Percentiles rank a stretch among this genome's conserved stretches.
These are phyloP conservation scores for Acanthornis magna DNA, from an alignment of 2,797 vertebrate genomes.

Conservation along the genomic window DNA sequence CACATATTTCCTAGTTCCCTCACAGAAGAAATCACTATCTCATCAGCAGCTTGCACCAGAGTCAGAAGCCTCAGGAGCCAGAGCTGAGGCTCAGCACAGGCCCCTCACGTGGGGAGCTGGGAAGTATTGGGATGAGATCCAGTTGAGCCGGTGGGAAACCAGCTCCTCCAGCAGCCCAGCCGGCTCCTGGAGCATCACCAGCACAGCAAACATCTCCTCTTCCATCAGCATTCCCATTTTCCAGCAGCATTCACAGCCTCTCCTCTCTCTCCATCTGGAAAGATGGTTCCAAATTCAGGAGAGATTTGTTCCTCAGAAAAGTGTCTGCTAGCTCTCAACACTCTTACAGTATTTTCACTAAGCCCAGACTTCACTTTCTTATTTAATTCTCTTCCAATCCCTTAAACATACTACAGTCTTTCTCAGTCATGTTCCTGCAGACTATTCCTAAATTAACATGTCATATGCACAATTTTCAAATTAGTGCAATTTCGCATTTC, in stretches of 20 bases:
- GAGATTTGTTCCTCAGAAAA: not conserved
- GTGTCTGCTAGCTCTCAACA: not conserved
- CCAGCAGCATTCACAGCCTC: not conserved
- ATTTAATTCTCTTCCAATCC: not conserved
- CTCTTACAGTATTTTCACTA: not conserved
- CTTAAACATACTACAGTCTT: not conserved
- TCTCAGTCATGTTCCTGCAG: not conserved
- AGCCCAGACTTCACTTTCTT: not conserved
- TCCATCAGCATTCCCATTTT: not conserved
- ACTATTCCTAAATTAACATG: not conserved
- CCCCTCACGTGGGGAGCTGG: accelerated
- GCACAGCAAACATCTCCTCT: not conserved
- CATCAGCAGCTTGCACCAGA: not conserved
- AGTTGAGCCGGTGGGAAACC: not conserved
- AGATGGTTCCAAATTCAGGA: not conserved
- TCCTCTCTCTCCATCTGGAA: not conserved
- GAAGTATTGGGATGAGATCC: not conserved
- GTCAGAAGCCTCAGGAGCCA: not conserved
- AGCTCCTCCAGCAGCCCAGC: not conserved
- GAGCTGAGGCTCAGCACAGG: not conserved
- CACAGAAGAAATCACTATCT: not conserved
- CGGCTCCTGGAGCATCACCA: not conserved
- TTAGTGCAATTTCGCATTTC: not conserved
- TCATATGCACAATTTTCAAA: not conserved
- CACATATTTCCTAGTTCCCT: not conserved